A percentile compares a stretch with the other conserved stretches of the same genome.
These are phyloP conservation scores for Noctua janthina DNA, from an alignment of 2,888 invertebrate species.

Conservation along the genomic window DNA sequence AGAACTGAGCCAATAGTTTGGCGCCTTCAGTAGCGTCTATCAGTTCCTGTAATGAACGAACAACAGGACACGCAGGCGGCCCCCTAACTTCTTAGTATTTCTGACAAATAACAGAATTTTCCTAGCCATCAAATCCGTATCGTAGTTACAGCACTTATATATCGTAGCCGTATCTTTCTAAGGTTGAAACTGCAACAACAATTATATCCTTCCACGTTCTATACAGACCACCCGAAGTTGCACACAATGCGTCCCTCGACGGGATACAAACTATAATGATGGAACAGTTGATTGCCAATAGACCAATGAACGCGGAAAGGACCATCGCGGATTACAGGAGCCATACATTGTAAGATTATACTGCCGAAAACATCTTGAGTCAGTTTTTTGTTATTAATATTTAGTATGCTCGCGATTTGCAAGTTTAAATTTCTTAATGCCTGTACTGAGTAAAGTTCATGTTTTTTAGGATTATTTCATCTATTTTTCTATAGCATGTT, in stretches of 20 bases:
- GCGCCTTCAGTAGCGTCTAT: too few relatives aligned
- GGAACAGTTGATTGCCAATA: slow-evolving; percentile 55
- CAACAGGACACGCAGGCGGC: neutral
- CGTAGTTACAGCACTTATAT: neutral
- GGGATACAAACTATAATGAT: slow-evolving; percentile 53
- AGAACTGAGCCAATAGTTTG: too few relatives aligned
- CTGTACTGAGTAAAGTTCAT: neutral
- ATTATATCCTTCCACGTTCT: slow-evolving; percentile 42
- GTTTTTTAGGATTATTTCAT: neutral
- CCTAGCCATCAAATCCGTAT: neutral
- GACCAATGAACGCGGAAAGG: slow-evolving; percentile 47
- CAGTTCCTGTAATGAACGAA: too few relatives aligned
- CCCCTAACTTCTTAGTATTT: neutral
- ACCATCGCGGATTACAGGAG: slow-evolving; percentile 49
- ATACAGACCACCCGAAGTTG: slow-evolving; percentile 51
- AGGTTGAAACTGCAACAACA: slow-evolving; percentile 23
- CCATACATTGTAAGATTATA: slow-evolving; percentile 49
- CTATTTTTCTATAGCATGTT: neutral
- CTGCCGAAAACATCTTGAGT: slow-evolving; percentile 33
- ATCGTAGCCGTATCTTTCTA: neutral
- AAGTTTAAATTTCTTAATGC: neutral
- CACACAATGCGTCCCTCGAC: slow-evolving; percentile 50
- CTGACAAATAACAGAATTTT: neutral
- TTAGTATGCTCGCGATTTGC: slow-evolving; percentile 3
- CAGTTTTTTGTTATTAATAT: slow-evolving; percentile 29